Percentiles rank a stretch among this genome's conserved stretches.
phyloP scores from a whole-genome alignment of 2,888 invertebrate species.

The Chymomyza procnemis region DNA sequence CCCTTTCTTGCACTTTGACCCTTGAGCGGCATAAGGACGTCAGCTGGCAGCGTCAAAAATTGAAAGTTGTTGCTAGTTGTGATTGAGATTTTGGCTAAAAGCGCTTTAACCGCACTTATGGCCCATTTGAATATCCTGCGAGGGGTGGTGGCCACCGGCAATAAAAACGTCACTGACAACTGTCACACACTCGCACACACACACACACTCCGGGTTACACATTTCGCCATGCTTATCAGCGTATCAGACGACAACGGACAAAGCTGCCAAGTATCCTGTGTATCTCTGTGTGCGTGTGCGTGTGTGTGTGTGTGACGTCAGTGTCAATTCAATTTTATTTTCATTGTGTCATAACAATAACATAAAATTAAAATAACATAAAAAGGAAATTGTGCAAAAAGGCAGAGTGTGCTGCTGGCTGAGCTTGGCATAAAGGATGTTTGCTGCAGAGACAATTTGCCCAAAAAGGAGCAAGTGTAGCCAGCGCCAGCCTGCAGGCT shows the following conservation, averaged over 20 bases:
- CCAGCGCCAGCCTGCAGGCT: neutral
- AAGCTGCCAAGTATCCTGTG: slow-evolving; percentile 17
- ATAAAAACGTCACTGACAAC: slow-evolving; percentile 77
- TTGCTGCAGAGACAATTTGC: slow-evolving; percentile 7
- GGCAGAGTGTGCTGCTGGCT: neutral
- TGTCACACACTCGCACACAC: slow-evolving; percentile 41
- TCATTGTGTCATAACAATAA: slow-evolving; percentile 79
- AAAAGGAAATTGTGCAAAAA: slow-evolving; percentile 78
- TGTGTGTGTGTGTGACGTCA: slow-evolving; percentile 60
- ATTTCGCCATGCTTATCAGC: slow-evolving; percentile 48
- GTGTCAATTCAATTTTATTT: slow-evolving; percentile 79
- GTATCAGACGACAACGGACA: neutral
- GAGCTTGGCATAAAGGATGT: neutral
- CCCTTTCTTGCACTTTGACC: slow-evolving; percentile 10
- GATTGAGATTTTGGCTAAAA: slow-evolving; percentile 62
- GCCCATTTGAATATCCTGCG: slow-evolving; percentile 62
- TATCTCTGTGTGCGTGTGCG: neutral
- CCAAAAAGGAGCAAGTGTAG: neutral
- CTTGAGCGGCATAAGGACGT: slow-evolving; percentile 56
- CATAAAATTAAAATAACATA: slow-evolving; percentile 79
- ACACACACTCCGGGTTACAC: slow-evolving; percentile 26
- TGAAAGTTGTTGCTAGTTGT: slow-evolving; percentile 55
- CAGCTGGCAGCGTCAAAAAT: slow-evolving; percentile 71
- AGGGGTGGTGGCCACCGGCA: slow-evolving; percentile 52
- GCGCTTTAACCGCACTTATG: slow-evolving; percentile 70